A percentile compares a stretch with the other conserved stretches of the same genome.
Conservation (phyloP, 1,140 invertebrate species). For the Hypsibius dujardini region DNA sequence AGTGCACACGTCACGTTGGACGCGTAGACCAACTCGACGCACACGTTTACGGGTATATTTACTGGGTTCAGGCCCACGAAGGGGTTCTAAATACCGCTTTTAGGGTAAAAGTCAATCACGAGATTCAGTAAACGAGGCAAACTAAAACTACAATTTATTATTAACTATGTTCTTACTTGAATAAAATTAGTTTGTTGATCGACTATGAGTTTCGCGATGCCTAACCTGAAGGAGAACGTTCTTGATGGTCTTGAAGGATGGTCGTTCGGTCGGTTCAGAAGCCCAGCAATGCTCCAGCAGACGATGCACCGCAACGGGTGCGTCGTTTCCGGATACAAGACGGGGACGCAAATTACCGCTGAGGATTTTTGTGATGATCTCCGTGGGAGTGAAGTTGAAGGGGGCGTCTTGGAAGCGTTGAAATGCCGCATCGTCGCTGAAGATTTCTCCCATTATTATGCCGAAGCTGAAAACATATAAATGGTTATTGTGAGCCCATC, state of each 20-base stretch:
- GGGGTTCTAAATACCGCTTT: no score
- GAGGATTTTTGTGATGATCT: not conserved
- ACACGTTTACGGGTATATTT: no score
- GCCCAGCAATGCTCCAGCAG: not conserved
- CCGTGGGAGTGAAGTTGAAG: conserved; percentile 15
- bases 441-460: conserved; percentile 12
- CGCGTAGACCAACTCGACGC: no score
- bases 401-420: conserved; percentile 12
- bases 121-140: no score
- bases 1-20: no score
- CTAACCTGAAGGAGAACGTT: not conserved
- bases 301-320: not conserved
- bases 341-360: conserved; percentile 10
- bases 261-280: not conserved
- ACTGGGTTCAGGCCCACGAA: no score
- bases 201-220: not conserved
- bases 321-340: not conserved
- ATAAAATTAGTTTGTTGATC: no score
- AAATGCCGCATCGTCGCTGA: conserved; percentile 6
- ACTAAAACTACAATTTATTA: no score
- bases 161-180: no score
- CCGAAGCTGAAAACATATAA: conserved; percentile 13
- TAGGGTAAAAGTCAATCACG: no score
- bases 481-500: not conserved
- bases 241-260: not conserved